Percentiles rank a stretch among this genome's conserved stretches.
Evolutionary conservation across 1,140 invertebrate species (phyloP).

Genomic region (Thereuonema tuberculata): DNA sequence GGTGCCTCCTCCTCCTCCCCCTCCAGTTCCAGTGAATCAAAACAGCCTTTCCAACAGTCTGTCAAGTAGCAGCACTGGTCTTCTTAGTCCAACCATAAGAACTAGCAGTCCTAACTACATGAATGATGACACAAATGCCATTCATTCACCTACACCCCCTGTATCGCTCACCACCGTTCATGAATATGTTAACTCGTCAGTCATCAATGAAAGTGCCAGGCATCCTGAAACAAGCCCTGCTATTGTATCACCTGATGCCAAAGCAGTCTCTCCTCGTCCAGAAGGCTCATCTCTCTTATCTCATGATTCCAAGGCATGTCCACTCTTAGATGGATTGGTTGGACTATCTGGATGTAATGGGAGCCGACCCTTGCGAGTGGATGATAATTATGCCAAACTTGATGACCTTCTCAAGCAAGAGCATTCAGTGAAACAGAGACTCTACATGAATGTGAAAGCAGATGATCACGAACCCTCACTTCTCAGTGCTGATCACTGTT

Average conservation of each 20-base stretch:
- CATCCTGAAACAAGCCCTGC: not conserved
- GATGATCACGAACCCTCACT: slow-evolving; percentile 13
- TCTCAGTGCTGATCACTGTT: slow-evolving; percentile 16
- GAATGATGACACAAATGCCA: not conserved
- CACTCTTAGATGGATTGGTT: not conserved
- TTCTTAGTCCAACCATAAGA: not conserved
- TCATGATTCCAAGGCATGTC: too few relatives aligned
- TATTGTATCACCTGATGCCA: not conserved
- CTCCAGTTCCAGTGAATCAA: too few relatives aligned
- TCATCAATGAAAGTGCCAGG: too few relatives aligned
- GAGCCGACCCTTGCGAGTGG: not conserved
- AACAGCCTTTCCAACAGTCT: not conserved
- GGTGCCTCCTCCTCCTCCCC: too few relatives aligned
- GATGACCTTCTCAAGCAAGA: slow-evolving; percentile 26
- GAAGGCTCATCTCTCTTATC: too few relatives aligned
- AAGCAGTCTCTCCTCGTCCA: too few relatives aligned
- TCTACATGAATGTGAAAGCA: slow-evolving; percentile 51
- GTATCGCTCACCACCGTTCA: not conserved
- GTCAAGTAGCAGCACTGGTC: slow-evolving; percentile 1
- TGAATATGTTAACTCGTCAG: slow-evolving; percentile 16
- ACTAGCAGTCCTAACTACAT: slow-evolving; percentile 1
- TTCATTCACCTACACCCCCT: not conserved
- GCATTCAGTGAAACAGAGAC: slow-evolving; percentile 27
- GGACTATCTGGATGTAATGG: not conserved
- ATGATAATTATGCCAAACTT: slow-evolving; percentile 37